These are phyloP conservation scores for Zaprionus davidi DNA, from an alignment of 1,140 invertebrate species.

Conservation along the genomic window DNA sequence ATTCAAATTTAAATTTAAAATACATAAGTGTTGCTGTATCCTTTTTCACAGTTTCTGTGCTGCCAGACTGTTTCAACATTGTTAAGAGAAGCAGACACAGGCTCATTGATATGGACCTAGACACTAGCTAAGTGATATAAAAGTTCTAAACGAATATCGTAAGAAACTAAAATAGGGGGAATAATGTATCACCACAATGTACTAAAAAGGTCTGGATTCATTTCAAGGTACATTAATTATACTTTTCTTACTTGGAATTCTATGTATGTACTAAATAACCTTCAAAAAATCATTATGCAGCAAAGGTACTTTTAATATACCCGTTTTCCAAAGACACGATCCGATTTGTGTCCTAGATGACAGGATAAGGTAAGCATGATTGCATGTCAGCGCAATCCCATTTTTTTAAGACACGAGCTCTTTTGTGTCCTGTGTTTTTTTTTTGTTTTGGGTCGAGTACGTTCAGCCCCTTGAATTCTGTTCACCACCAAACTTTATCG, in stretches of 20 bases:
- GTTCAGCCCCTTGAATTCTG: too few species aligned
- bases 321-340: too few species aligned
- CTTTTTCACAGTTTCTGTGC: not conserved
- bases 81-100: not conserved
- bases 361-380: too few species aligned
- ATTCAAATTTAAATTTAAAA: conserved; percentile 28
- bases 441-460: too few species aligned
- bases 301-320: too few species aligned
- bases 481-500: too few species aligned
- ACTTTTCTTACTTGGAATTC: not conserved
- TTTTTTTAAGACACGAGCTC: too few species aligned
- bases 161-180: not conserved
- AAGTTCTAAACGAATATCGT: conserved; percentile 9
- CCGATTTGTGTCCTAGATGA: too few species aligned
- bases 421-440: too few species aligned
- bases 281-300: too few species aligned
- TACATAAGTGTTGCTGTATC: conserved; percentile 22
- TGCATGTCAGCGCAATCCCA: too few species aligned
- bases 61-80: conserved; percentile 21
- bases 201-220: not conserved
- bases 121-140: not conserved
- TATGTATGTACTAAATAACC: not conserved
- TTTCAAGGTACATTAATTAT: not conserved
- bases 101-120: not conserved
- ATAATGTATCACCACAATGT: too few species aligned